Conservation (phyloP, 1,140 invertebrate species). For the Agrypnia vestita region DNA sequence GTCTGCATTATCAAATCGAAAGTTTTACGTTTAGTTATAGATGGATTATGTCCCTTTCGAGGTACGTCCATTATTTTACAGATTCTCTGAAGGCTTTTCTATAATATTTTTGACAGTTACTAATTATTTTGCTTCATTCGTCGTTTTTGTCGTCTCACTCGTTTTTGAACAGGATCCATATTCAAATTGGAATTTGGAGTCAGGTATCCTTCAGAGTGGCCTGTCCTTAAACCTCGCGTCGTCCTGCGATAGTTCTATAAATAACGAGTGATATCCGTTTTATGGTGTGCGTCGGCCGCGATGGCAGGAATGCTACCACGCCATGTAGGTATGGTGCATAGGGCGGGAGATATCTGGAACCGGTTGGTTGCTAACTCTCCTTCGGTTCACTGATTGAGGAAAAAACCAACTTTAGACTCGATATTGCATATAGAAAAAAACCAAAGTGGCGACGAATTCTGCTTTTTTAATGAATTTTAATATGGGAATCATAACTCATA, state of each 20-base stretch:
- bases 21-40: no score
- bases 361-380: background rate
- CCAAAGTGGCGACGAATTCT: no score
- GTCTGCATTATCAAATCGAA: no score
- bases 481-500: no score
- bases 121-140: no score
- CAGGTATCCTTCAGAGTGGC: background rate
- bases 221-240: conserved; percentile 31
- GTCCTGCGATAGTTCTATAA: conserved; percentile 16
- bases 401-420: background rate
- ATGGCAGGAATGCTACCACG: conserved; percentile 17
- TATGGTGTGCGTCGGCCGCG: background rate
- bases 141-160: background rate
- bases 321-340: background rate
- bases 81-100: no score
- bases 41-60: no score
- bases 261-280: conserved; percentile 6
- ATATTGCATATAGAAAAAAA: background rate
- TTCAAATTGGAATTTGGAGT: background rate
- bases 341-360: background rate
- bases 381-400: background rate
- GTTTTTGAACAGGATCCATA: background rate
- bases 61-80: no score
- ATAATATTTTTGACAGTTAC: no score
- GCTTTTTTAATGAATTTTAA: no score